Evolutionary conservation across 2,113 vertebrate genomes (phyloP), one percentile per base, ranked within the genome.

Genomic region (Pangasianodon hypophthalmus): DNA sequence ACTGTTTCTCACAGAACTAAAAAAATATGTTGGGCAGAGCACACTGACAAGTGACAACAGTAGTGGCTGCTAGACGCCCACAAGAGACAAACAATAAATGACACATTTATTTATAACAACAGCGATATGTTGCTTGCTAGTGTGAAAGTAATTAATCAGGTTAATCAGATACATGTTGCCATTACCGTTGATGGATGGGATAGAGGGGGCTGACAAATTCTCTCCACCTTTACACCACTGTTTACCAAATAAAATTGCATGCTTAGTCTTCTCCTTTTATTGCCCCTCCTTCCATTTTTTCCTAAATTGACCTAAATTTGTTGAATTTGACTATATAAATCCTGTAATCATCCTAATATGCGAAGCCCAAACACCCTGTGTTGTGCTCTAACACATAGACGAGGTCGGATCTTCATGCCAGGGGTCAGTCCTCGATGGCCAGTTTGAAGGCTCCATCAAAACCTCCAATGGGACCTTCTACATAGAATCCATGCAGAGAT

Each of bases 361-460:
- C 13, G 24, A 64, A 56, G 6, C 32, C 41, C 44, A 6, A 19
- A 18, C 16, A 32, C 16, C 1, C 18, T 83, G 16, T 62, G 6
- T 85, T 73, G 21, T 54, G 24, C 50, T 87, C 0, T 69, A 24
- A 54, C 48, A 85, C 19, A 18, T 93, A 97, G 97, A 94, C 88
- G 96, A 97, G 64, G 79, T 56, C 0, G 92, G 87, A 29, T 97
- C 96, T 0, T 93, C 92, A n/a, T 97, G 97, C 91, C 94, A 97
- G 0, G 96, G 97, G 0, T 96, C 96, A 10, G 92, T 97, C 60
- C 90, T 96, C 6, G 67, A 94, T 75, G 96, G 97, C 44, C 95
- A 93, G 87, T 97, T 97, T 92, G 96, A 97, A 90, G 97, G 97
- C 48, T 95, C 93, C 86, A 95, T 97, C 88, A 88, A 92, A 26